A percentile compares a stretch with the other conserved stretches of the same genome.
Evolutionary conservation across 2,888 invertebrate genomes (phyloP).

Genomic region (Chymomyza caudatula): DNA sequence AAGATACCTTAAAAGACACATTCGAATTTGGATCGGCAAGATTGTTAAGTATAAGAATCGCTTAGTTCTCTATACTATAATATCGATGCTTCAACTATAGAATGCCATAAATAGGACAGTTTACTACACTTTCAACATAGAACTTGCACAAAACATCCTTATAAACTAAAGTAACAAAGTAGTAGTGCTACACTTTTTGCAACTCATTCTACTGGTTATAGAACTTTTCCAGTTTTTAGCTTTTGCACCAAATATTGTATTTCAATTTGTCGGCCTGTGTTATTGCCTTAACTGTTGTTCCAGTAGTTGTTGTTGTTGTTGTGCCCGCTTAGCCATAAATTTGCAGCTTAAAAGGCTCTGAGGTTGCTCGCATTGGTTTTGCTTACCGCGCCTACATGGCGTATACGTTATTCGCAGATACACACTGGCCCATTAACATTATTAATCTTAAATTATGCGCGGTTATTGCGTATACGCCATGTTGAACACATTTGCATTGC

Average conservation of each 20-base stretch:
- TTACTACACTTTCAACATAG: no score
- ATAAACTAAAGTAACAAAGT: no score
- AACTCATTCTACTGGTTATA: no score
- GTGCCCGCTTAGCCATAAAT: slow-evolving; percentile 64
- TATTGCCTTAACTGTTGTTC: not conserved
- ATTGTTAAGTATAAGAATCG: no score
- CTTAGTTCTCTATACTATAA: no score
- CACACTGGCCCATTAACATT: not conserved
- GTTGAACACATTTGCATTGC: not conserved
- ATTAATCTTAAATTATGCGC: slow-evolving; percentile 2
- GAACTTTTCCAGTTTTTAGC: no score
- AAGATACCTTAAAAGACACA: no score
- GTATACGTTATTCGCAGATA: slow-evolving; percentile 51
- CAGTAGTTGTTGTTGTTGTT: not conserved
- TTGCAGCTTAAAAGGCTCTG: slow-evolving; percentile 71
- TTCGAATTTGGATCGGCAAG: no score
- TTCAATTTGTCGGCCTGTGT: not conserved
- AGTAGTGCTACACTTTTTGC: no score
- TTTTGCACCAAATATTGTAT: slow-evolving; percentile 8
- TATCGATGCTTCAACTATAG: no score
- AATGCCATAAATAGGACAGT: no score
- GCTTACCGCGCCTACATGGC: slow-evolving; percentile 46
- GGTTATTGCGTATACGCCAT: slow-evolving; percentile 17
- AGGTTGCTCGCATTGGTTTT: slow-evolving; percentile 40
- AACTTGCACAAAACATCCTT: no score